phyloP scores from a whole-genome alignment of 2,888 invertebrate species.

The Cantharis rustica region DNA sequence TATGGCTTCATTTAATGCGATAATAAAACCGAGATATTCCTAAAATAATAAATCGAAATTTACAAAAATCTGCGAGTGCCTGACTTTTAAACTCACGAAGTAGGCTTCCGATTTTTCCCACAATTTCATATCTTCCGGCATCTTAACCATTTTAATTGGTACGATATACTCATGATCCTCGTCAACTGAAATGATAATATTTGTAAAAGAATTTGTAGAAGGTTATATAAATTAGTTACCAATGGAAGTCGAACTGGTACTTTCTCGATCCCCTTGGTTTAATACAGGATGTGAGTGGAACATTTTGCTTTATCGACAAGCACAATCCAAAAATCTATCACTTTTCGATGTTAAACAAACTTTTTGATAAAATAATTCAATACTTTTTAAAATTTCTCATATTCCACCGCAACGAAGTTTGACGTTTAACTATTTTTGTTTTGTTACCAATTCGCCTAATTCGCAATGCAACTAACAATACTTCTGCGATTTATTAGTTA shows the following conservation, averaged over 20 bases:
- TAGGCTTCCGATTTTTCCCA: conserved; percentile 90
- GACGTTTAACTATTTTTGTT: not conserved
- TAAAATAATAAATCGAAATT: conserved; percentile 46
- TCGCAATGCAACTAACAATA: not conserved
- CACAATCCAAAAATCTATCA: not conserved
- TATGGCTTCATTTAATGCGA: conserved; percentile 84
- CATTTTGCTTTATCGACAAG: not conserved
- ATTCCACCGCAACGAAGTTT: not conserved
- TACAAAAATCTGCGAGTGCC: not conserved
- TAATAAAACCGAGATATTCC: conserved; percentile 87
- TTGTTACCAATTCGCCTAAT: not conserved
- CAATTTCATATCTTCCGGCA: conserved; percentile 70
- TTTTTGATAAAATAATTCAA: not conserved
- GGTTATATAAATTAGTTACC: not conserved
- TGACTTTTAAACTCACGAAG: conserved; percentile 61
- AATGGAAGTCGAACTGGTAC: conserved; percentile 3
- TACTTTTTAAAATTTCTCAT: not conserved
- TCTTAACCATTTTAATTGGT: conserved; percentile 69
- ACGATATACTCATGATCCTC: conserved; percentile 66
- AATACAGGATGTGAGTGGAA: conserved; percentile 2
- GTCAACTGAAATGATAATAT: conserved; percentile 48
- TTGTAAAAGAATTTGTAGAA: not conserved
- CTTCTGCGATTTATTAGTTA: no score
- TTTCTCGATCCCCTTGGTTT: not conserved
- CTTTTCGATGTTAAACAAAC: not conserved